Base-by-base conservation (phyloP, 2,797 vertebrate genomes). In the Melanotaenia maccullochi region DNA sequence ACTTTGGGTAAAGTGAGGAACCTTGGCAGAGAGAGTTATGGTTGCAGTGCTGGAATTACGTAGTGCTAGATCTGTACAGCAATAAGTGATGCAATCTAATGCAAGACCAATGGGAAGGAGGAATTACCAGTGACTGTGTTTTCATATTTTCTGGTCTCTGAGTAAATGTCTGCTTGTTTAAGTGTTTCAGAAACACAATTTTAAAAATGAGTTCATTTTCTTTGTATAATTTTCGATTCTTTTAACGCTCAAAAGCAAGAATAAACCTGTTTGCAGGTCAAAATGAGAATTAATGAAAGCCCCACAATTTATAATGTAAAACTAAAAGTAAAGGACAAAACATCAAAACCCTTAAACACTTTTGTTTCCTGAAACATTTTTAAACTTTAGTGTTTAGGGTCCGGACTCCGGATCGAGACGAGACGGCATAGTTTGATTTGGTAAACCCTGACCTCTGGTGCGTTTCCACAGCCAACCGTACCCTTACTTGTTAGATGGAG, bases 41-140 rank as follows among this genome's bases (percentile, higher is more conserved):
- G 75, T 47, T 76, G 77, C 73, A 68, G 69, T 77, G 75, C 71
- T 60, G 71, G 72, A 87, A 75, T 68, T 75, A 78, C 73, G 55
- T 56, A 62, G 75, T 70, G 35, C 49, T n/a, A 57, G 65, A 86
- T 89, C 85, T 85, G 85, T 65, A 78, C 82, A 65, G 76, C 68
- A 76, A 71, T 62, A 79, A 30, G 66, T 90, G 89, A 91, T 91
- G 89, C 86, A 91, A 92, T 82, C 65, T 68, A 60, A 79, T 81
- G 86, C 77, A 90, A 90, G 78, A 47, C 83, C 80, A 85, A 68
- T 77, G 54, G 66, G 81, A 85, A 0, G 63, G 56, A 71, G 64
- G 70, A 76, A 66, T 70, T 71, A 54, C 61, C 40, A 65, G 28
- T 16, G 55, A 71, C 63, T 52, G 24, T 9, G 30, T 73, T 64